Evolutionary conservation across 2,888 invertebrate genomes (phyloP).

Genomic region (Lydus trimaculatus): DNA sequence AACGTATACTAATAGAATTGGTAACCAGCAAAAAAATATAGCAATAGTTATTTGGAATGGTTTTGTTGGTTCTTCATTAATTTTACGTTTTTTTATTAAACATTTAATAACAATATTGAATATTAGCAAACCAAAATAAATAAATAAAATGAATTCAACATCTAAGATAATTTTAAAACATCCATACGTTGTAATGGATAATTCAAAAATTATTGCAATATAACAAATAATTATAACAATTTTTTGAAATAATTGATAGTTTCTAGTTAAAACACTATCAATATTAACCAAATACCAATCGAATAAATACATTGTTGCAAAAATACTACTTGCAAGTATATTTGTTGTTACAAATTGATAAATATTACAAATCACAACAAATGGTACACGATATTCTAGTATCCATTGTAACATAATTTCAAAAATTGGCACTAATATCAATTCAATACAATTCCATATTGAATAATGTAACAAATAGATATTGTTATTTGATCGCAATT

Average conservation of each 20-base stretch:
- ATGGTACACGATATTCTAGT: not conserved
- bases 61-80: not conserved
- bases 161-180: not conserved
- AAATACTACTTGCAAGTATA: not conserved
- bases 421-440: not conserved
- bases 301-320: not conserved
- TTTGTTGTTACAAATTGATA: not conserved
- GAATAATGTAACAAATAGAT: constrained; percentile 11
- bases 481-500: constrained; percentile 1
- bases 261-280: not conserved
- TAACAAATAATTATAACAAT: not conserved
- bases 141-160: not conserved
- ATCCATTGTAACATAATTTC: not conserved
- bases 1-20: not conserved
- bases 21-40: constrained; percentile 4
- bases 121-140: not conserved
- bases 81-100: not conserved
- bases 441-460: not conserved
- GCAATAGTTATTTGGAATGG: not conserved
- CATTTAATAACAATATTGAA: not conserved
- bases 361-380: constrained; percentile 4
- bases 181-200: not conserved
- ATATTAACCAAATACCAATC: constrained; percentile 12
- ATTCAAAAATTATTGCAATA: not conserved
- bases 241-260: constrained; percentile 8